Conservation (phyloP, 2,113 vertebrate genomes). For the Lampris megalopsis region DNA sequence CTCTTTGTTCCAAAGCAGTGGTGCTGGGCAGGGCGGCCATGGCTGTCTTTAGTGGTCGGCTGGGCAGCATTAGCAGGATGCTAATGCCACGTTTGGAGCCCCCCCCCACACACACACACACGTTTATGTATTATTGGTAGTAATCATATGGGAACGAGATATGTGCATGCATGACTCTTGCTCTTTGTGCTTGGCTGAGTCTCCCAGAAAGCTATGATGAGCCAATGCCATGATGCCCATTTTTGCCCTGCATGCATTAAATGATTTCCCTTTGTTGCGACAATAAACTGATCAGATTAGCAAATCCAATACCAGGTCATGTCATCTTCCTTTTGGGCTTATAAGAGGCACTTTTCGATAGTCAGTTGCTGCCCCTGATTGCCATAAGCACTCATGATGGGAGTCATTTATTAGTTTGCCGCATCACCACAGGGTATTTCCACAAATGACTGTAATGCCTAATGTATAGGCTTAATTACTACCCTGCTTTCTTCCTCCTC, state of each 20-base stretch:
- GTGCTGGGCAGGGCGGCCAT: conserved; percentile 32
- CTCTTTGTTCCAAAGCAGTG: conserved; percentile 65
- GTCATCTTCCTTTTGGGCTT: background rate
- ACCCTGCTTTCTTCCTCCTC: background rate
- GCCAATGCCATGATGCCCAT: too few species aligned
- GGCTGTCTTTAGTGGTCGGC: conserved; percentile 43
- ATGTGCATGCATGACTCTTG: background rate
- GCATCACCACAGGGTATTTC: background rate
- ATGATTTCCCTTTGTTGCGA: background rate
- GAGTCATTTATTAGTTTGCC: background rate
- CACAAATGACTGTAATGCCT: background rate
- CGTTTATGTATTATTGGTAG: conserved; percentile 35
- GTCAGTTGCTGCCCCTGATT: background rate
- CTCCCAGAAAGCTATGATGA: too few species aligned
- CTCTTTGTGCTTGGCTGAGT: background rate
- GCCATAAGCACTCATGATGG: background rate
- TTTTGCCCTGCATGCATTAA: background rate
- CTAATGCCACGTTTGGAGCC: conserved; percentile 41
- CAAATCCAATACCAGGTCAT: background rate
- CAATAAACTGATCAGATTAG: background rate
- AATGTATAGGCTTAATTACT: background rate
- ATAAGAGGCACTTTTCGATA: background rate
- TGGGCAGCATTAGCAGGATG: conserved; percentile 45
- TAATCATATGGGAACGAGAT: conserved; percentile 12
- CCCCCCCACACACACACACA: background rate